These are phyloP conservation scores for Myotis brandtii DNA, from an alignment of 2,113 vertebrate genomes.

Conservation along the genomic window DNA sequence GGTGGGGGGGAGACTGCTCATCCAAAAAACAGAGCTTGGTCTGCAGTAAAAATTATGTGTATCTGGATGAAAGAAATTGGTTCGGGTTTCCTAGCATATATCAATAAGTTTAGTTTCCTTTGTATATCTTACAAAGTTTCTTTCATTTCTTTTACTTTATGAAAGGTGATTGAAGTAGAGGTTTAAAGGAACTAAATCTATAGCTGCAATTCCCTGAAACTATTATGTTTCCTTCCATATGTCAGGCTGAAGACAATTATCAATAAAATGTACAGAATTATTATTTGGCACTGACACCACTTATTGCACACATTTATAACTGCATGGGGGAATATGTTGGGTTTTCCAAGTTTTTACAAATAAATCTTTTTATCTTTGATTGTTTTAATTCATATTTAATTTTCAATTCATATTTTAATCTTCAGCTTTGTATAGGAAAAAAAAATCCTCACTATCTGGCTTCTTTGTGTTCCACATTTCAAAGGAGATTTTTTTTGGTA, in stretches of 20 bases:
- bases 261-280: conserved; percentile 70
- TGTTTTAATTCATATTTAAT: conserved; percentile 64
- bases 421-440: conserved; percentile 3
- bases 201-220: conserved; percentile 65
- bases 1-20: conserved; percentile 12
- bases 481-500: conserved; percentile 12
- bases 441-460: background rate
- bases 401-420: conserved; percentile 38
- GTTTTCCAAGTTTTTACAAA: conserved; percentile 36
- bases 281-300: conserved; percentile 28
- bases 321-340: background rate
- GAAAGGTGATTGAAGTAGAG: conserved; percentile 71
- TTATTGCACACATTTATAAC: conserved; percentile 34
- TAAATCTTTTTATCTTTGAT: conserved; percentile 57
- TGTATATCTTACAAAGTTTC: conserved; percentile 67
- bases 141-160: conserved; percentile 76
- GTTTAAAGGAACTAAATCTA: conserved; percentile 71
- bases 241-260: conserved; percentile 69
- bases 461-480: conserved; percentile 13
- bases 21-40: conserved; percentile 30
- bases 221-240: conserved; percentile 59
- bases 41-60: conserved; percentile 59
- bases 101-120: conserved; percentile 71
- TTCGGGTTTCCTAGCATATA: conserved; percentile 61
- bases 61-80: conserved; percentile 58